These are phyloP conservation scores for Aeoliscus strigatus DNA, from an alignment of 2,797 vertebrate genomes.

Conservation along the genomic window DNA sequence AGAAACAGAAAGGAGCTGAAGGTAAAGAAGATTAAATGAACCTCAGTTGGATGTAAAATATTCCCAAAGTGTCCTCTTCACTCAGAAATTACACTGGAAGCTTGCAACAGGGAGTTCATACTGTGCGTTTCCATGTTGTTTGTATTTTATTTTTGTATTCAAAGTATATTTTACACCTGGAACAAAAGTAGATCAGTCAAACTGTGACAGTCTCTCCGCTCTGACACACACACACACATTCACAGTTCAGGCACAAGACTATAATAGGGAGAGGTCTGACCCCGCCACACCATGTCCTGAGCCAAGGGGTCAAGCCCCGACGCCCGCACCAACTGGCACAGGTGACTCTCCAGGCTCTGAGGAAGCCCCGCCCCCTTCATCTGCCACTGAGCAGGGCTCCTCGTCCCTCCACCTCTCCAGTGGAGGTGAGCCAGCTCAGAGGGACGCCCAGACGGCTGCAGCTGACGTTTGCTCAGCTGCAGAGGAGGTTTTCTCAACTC, in stretches of 20 bases:
- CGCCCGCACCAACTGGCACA: constrained; percentile 13
- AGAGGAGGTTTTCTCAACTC: constrained; percentile 32
- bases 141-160: no score
- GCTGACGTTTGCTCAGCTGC: constrained; percentile 45
- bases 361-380: constrained; percentile 17
- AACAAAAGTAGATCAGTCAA: constrained; percentile 28
- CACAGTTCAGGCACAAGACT: constrained; percentile 43
- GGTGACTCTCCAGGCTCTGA: constrained; percentile 27
- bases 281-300: constrained; percentile 24
- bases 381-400: constrained; percentile 18
- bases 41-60: background rate
- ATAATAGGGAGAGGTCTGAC: constrained; percentile 29
- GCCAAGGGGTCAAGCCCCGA: constrained; percentile 11
- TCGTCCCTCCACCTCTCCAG: constrained; percentile 19
- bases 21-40: constrained; percentile 68
- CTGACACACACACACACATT: constrained; percentile 20
- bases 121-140: no score
- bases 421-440: no score
- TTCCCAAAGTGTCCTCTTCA: no score
- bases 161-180: no score
- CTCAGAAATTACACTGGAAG: no score
- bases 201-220: constrained; percentile 60
- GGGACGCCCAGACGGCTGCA: no score
- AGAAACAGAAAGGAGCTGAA: constrained; percentile 88
- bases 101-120: no score